Evolutionary conservation across 2,888 invertebrate species (phyloP).

Genomic region (Cryptus armator): DNA sequence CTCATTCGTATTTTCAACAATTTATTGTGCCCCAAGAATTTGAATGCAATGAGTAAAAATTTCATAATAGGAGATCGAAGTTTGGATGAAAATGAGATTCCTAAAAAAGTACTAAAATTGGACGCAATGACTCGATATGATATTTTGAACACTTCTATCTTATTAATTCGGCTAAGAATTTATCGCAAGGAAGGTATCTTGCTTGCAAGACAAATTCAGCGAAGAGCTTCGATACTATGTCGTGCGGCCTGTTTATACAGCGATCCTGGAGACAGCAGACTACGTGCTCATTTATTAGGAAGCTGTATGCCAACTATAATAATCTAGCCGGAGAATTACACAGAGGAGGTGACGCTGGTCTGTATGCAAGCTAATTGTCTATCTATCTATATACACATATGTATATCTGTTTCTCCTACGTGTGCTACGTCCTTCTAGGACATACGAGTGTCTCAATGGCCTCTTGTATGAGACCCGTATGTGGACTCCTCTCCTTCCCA

Average conservation of each 20-base stretch:
- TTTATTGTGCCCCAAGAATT: too few species aligned
- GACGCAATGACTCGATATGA: neutral
- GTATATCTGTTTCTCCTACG: conserved; percentile 79
- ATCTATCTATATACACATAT: conserved; percentile 80
- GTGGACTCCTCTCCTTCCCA: conserved; percentile 36
- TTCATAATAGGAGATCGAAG: too few species aligned
- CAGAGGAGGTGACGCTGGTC: conserved; percentile 80
- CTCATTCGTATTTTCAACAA: too few species aligned
- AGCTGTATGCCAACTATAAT: conserved; percentile 61
- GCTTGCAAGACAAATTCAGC: neutral
- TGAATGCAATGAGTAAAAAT: too few species aligned
- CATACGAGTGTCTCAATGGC: conserved; percentile 83
- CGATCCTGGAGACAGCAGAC: conserved; percentile 11
- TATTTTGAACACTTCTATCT: neutral
- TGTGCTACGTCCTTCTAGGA: conserved; percentile 64
- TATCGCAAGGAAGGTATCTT: neutral
- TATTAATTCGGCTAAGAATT: neutral
- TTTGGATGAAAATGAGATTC: too few species aligned
- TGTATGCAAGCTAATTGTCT: conserved; percentile 84
- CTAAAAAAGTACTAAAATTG: too few species aligned
- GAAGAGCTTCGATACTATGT: conserved; percentile 13
- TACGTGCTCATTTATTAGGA: conserved; percentile 60
- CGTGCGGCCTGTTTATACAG: neutral
- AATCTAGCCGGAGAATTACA: conserved; percentile 78
- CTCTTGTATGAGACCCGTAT: conserved; percentile 77